Evolutionary conservation across 2,888 invertebrate species (phyloP).

Genomic region (Hyposoter didymator): DNA sequence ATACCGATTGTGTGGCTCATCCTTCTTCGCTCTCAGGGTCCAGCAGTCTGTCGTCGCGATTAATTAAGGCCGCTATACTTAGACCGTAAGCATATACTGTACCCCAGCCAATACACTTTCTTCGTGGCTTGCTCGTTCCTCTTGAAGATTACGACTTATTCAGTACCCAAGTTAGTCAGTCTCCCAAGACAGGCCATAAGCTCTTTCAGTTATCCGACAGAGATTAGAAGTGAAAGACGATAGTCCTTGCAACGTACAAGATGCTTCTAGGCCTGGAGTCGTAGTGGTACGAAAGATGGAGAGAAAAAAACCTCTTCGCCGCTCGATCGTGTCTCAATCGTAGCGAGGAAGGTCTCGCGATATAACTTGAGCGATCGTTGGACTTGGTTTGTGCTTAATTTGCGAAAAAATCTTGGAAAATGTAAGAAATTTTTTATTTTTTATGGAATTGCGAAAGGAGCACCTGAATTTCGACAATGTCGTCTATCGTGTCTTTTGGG

Average conservation of each 20-base stretch:
- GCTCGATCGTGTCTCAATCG: slow-evolving; percentile 5
- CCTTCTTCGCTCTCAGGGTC: slow-evolving; percentile 56
- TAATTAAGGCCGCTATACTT: slow-evolving; percentile 63
- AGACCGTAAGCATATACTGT: slow-evolving; percentile 20
- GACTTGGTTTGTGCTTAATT: background rate
- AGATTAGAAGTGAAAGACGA: slow-evolving; percentile 53
- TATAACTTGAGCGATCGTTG: background rate
- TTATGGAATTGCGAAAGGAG: background rate
- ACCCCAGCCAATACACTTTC: slow-evolving; percentile 33
- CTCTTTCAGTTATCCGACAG: slow-evolving; percentile 51
- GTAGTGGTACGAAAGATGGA: background rate
- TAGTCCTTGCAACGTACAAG: slow-evolving; percentile 6
- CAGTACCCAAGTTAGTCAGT: slow-evolving; percentile 63
- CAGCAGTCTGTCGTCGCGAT: slow-evolving; percentile 62
- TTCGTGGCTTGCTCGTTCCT: slow-evolving; percentile 29
- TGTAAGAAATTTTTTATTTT: background rate
- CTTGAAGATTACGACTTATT: slow-evolving; percentile 63
- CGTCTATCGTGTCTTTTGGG: background rate
- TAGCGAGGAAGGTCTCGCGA: background rate
- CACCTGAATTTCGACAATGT: no score
- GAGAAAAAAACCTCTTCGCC: slow-evolving; percentile 5
- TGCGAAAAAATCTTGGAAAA: background rate
- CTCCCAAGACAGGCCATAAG: slow-evolving; percentile 45
- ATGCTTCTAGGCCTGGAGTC: slow-evolving; percentile 21
- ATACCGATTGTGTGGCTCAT: slow-evolving; percentile 56